Evolutionary conservation across 2,888 invertebrate species (phyloP).

Genomic region (Mythimna pallens): DNA sequence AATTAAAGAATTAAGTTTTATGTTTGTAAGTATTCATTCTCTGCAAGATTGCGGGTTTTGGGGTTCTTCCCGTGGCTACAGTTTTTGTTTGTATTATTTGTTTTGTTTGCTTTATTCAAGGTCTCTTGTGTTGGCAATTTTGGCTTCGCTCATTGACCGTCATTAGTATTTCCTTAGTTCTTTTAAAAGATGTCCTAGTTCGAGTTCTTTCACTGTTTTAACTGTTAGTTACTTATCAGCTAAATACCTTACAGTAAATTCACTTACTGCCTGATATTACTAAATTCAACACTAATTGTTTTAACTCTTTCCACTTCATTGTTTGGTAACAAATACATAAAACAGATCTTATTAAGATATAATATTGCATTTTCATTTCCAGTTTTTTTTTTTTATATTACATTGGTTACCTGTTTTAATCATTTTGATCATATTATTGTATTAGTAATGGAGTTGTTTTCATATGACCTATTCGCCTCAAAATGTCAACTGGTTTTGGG

Average conservation of each 20-base stretch:
- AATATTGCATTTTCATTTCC: background rate
- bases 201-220: background rate
- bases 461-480: slow-evolving; percentile 19
- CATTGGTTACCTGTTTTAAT: no score
- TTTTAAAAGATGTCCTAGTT: background rate
- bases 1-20: background rate
- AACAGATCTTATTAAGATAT: slow-evolving; percentile 5
- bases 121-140: background rate
- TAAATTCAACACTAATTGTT: background rate
- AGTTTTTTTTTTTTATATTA: no score
- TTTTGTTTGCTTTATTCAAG: background rate
- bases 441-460: background rate
- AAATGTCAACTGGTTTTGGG: slow-evolving; percentile 8
- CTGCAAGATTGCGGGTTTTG: background rate
- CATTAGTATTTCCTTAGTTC: background rate
- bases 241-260: background rate
- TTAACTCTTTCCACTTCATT: background rate
- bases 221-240: background rate
- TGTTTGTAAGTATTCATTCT: background rate
- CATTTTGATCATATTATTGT: background rate
- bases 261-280: background rate
- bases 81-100: background rate
- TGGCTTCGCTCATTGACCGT: background rate
- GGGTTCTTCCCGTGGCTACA: rapidly evolving
- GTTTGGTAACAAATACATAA: background rate